Evolutionary conservation across 2,113 vertebrate genomes (phyloP).

Genomic region (Leiothrix lutea): DNA sequence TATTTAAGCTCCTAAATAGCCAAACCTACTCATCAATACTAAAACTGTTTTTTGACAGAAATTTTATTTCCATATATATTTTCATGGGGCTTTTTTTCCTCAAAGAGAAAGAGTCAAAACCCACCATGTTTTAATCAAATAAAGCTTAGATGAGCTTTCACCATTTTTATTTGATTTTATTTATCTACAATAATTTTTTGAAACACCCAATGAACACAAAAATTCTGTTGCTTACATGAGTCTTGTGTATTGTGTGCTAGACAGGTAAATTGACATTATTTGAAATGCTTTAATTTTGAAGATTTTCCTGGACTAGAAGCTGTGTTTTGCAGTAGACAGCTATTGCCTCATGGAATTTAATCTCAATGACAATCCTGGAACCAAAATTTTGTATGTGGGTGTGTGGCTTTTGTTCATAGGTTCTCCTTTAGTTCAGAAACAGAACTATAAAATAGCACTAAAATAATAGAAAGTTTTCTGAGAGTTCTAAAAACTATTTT

Average conservation of each 20-base stretch:
- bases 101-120: background rate
- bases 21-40: background rate
- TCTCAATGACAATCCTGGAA: background rate
- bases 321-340: background rate
- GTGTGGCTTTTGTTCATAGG: background rate
- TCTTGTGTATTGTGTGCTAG: background rate
- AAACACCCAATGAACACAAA: background rate
- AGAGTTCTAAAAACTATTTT: background rate
- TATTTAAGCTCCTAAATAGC: background rate
- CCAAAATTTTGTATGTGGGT: background rate
- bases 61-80: background rate
- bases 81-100: background rate
- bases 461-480: background rate
- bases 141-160: background rate
- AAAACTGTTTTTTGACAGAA: background rate
- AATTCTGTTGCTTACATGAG: background rate
- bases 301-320: background rate
- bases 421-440: background rate
- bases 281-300: background rate
- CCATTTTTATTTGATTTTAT: background rate
- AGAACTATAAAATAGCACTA: background rate
- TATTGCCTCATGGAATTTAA: background rate
- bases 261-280: background rate
- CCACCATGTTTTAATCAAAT: background rate
- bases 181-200: background rate